Evolutionary conservation across 1,140 invertebrate genomes (phyloP).

Genomic region (Leptinotarsa texana): DNA sequence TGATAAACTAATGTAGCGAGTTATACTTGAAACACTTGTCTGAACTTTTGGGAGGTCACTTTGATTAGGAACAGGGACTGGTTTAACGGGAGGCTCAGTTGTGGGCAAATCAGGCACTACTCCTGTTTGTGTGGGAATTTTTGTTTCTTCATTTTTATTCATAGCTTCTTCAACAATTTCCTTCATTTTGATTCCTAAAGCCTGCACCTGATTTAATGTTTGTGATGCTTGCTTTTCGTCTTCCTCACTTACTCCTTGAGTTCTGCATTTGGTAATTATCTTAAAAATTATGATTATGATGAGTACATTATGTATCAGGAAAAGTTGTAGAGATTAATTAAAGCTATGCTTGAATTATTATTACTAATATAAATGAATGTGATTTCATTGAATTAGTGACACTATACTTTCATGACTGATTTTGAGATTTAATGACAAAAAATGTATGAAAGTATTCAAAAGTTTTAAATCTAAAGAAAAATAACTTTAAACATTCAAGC

Average conservation of each 20-base stretch:
- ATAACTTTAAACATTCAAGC: too few relatives aligned
- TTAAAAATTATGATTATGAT: neutral
- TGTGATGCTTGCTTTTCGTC: slow-evolving; percentile 58
- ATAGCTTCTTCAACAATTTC: slow-evolving; percentile 44
- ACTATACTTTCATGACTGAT: too few relatives aligned
- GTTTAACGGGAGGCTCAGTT: neutral
- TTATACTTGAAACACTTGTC: slow-evolving; percentile 14
- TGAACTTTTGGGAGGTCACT: neutral
- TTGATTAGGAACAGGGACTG: neutral
- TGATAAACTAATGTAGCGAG: slow-evolving; percentile 54
- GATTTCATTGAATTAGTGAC: too few relatives aligned
- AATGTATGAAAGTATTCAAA: too few relatives aligned
- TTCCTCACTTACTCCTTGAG: slow-evolving; percentile 56
- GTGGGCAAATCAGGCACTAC: too few relatives aligned
- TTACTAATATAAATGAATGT: too few relatives aligned
- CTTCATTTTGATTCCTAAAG: slow-evolving; percentile 52
- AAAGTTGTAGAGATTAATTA: too few relatives aligned
- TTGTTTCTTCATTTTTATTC: slow-evolving; percentile 20
- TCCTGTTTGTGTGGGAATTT: neutral
- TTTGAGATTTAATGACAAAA: too few relatives aligned
- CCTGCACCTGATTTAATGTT: slow-evolving; percentile 56
- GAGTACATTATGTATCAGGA: too few relatives aligned
- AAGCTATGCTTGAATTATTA: too few relatives aligned
- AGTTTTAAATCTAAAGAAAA: too few relatives aligned
- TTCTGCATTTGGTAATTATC: neutral